Evolutionary conservation across 2,797 vertebrate species (phyloP).

Genomic region (Centropyge bicolor): DNA sequence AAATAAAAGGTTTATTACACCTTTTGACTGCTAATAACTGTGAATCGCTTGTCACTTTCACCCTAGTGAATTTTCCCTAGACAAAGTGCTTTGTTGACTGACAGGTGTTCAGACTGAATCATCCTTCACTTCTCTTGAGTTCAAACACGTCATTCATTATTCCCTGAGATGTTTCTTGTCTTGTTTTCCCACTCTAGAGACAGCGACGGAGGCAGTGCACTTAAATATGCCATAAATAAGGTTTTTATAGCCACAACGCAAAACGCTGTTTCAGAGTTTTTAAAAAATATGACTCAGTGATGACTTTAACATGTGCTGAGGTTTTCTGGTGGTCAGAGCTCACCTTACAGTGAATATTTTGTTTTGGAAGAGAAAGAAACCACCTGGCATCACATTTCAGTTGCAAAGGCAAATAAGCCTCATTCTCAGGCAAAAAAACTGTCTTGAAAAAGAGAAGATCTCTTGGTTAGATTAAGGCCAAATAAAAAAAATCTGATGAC

Average conservation of each 20-base stretch:
- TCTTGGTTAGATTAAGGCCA: background rate
- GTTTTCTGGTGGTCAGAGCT: conserved; percentile 5
- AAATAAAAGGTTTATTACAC: conserved; percentile 49
- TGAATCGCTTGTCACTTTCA: conserved; percentile 28
- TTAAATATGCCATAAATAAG: background rate
- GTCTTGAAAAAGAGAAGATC: background rate
- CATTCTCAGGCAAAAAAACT: background rate
- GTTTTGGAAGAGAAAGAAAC: conserved; percentile 17
- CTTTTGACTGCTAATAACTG: conserved; percentile 39
- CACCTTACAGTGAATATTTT: conserved; percentile 1
- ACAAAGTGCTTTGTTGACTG: conserved; percentile 10
- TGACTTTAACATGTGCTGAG: conserved; percentile 12
- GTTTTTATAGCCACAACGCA: background rate
- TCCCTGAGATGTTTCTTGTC: conserved; percentile 1
- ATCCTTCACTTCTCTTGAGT: conserved; percentile 1
- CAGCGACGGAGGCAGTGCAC: background rate
- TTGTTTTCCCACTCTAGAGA: background rate
- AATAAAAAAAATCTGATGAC: no score
- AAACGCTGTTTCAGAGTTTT: background rate
- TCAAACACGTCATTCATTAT: background rate
- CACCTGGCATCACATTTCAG: background rate
- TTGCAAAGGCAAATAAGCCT: no score
- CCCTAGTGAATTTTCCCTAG: conserved; percentile 40
- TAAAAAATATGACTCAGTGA: background rate
- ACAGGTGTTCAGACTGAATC: conserved; percentile 14